Base-by-base conservation (phyloP, 2,888 invertebrate genomes). In the Epinotia bilunana region DNA sequence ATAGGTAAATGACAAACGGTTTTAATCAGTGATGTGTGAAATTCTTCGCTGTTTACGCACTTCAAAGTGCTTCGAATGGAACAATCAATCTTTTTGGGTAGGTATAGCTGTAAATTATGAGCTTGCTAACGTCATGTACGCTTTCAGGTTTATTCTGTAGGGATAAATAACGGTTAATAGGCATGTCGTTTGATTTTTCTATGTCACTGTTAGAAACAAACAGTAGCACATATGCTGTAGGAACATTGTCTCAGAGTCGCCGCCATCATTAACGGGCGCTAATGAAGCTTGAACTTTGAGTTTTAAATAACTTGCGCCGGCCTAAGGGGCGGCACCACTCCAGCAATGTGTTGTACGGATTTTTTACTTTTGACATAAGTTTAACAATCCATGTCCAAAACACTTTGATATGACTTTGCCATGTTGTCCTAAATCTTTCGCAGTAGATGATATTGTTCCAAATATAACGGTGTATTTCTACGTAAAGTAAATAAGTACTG, bases 201-300 rank as follows among this genome's bases (percentile, higher is more conserved):
- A 82, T 83, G 82, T 78, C 76, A 80, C 77, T 81, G 76, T 82
- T 82, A 83, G 80, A 83, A 86, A 85, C 79, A 83, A 84, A 85
- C 83, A 81, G 83, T 82, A 85, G 85, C 88, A 87, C 88, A 62
- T 69, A 75, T 73, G 60, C 60, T 18, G 55, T 62, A 81, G 77
- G 78, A 84, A 81, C 86, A 88, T 87, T 89, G 88, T 90, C 83
- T 85, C 85, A 81, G 83, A 88, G 84, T 81, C 82, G 89, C 89
- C 90, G 91, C 90, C 92, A 88, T 94, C 93, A 94, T 94, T 94
- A 94, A 91, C 85, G 89, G 86, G 86, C 82, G 90, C 93, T 94
- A 94, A 94, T 94, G 94, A 94, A 90, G 89, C 94, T 90, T 93
- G 89, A 90, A 85, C 87, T 90, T 90, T 88, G 87, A 84, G 91